Percentiles rank a stretch among this genome's conserved stretches.
These are phyloP conservation scores for Phyllopteryx taeniolatus DNA, from an alignment of 2,113 vertebrate genomes.

Conservation along the genomic window DNA sequence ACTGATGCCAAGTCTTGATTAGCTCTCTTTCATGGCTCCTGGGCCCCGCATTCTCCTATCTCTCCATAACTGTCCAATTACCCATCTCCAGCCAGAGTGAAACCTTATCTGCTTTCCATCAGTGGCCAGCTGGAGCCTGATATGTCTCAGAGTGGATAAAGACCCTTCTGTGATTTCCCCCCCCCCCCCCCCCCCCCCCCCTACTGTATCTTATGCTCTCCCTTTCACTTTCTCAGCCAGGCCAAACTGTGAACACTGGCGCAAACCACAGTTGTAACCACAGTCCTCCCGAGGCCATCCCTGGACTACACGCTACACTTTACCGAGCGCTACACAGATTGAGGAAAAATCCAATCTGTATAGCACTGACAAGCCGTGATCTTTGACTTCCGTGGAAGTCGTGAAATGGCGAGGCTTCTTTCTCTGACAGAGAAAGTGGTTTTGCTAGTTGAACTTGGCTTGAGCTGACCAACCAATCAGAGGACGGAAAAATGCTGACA, in stretches of 20 bases:
- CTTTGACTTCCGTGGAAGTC: neutral
- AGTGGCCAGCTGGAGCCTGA: constrained; percentile 55
- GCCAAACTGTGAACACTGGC: neutral
- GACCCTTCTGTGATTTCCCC: constrained; percentile 30
- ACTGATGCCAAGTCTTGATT: constrained; percentile 66
- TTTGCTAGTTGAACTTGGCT: neutral
- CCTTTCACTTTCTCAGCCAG: constrained; percentile 3
- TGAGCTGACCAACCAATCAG: neutral
- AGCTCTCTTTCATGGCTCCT: constrained; percentile 69
- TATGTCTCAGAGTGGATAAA: constrained; percentile 47
- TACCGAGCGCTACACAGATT: neutral
- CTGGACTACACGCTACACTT: neutral
- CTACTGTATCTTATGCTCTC: constrained; percentile 20
- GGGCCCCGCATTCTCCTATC: constrained; percentile 61
- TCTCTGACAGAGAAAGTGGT: neutral
- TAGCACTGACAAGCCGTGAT: neutral
- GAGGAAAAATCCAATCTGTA: too few species aligned
- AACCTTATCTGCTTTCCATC: constrained; percentile 70
- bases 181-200: too few species aligned
- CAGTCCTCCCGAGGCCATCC: neutral
- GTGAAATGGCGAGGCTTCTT: neutral
- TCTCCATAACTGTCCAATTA: constrained; percentile 74
- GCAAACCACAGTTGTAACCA: constrained; percentile 4
- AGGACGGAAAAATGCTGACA: neutral
- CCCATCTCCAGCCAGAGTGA: constrained; percentile 63